Conservation (phyloP, 1,140 invertebrate species). For the Myzus persicae region DNA sequence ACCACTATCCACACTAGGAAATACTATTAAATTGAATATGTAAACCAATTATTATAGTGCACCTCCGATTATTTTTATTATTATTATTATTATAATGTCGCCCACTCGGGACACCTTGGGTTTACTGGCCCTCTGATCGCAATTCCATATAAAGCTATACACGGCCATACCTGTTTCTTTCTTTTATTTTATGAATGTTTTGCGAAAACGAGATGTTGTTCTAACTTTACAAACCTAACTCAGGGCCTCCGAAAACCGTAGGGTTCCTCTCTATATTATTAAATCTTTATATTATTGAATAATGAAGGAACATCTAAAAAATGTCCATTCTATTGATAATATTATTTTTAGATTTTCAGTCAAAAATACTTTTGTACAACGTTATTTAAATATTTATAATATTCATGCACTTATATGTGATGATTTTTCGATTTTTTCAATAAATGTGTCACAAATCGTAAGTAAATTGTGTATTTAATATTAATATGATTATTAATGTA, state of each 20-base stretch:
- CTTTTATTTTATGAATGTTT: slow-evolving; percentile 48
- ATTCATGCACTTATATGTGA: neutral
- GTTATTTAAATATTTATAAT: neutral
- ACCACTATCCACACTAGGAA: neutral
- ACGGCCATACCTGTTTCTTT: slow-evolving; percentile 49
- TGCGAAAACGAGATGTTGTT: slow-evolving; percentile 47
- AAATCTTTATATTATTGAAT: neutral
- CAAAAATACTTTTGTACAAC: neutral
- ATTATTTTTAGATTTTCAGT: neutral
- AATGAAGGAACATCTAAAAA: neutral
- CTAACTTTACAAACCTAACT: slow-evolving; percentile 6
- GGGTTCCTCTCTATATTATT: neutral
- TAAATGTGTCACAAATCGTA: no score
- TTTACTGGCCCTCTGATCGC: slow-evolving; percentile 49
- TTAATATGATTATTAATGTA: no score
- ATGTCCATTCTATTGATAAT: neutral
- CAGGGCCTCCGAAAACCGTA: slow-evolving; percentile 21
- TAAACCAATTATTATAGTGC: slow-evolving; percentile 43
- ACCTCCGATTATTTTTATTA: slow-evolving; percentile 38
- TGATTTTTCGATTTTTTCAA: neutral
- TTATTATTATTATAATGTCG: slow-evolving; percentile 41
- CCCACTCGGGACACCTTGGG: slow-evolving; percentile 56
- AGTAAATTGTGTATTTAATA: no score
- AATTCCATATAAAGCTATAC: slow-evolving; percentile 53
- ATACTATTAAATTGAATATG: slow-evolving; percentile 17